Percentiles rank a stretch among this genome's conserved stretches.
phyloP scores from a whole-genome alignment of 2,888 invertebrate species.

The Conus canariensis region DNA sequence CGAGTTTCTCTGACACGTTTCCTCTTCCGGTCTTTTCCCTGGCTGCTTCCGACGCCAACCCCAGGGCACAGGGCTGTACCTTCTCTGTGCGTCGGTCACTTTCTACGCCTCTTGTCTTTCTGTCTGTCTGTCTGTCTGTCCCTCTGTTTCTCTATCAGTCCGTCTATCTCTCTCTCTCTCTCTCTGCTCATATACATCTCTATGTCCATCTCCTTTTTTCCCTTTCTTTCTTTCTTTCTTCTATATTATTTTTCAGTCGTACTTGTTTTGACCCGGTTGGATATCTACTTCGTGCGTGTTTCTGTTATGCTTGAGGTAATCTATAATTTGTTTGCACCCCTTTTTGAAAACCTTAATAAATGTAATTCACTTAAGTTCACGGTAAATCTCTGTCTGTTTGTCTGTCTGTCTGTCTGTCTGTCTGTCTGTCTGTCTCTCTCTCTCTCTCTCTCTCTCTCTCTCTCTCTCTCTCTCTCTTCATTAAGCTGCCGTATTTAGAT shows the following conservation, averaged over 20 bases:
- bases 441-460: background rate
- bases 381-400: background rate
- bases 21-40: slow-evolving; percentile 7
- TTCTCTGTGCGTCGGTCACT: background rate
- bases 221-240: background rate
- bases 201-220: too few species aligned
- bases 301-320: too few species aligned
- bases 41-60: background rate
- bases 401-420: background rate
- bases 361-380: too few species aligned
- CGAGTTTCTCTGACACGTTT: slow-evolving; percentile 32
- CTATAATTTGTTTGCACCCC: too few species aligned
- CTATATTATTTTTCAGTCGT: background rate
- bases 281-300: too few species aligned
- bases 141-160: background rate
- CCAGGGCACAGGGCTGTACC: background rate
- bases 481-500: background rate
- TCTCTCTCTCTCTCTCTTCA: background rate
- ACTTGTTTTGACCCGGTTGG: background rate
- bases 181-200: too few species aligned
- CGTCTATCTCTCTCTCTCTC: background rate
- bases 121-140: slow-evolving; percentile 1
- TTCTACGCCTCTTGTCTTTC: background rate
- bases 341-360: too few species aligned
- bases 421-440: background rate